Evolutionary conservation across 1,140 invertebrate species (phyloP), one percentile per base, ranked within the genome.

Genomic region (Goniozus legneri): DNA sequence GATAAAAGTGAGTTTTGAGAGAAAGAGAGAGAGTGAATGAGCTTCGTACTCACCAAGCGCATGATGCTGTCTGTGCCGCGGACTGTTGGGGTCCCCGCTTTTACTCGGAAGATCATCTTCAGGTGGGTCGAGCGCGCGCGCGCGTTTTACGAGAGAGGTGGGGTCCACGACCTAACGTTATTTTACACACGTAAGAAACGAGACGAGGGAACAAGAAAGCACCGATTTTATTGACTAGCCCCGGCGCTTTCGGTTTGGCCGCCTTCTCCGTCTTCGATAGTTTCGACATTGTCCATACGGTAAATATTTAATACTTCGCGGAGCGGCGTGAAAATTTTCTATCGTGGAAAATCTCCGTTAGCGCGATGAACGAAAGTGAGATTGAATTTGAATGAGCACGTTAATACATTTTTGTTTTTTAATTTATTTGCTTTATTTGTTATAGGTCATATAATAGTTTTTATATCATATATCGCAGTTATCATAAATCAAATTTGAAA

Each of bases 401-500:
- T 50, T 30, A 8, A n/a, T 50, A 22, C 20, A 44, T 50, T 14
- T 8, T 34, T 19, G 14, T 24, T 50, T 52, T 50, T 65, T 62
- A 50, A 63, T 67, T 67, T 65, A 69, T 62, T 70, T 67, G 56
- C 63, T 66, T 70, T 64, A 70, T 69, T 69, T n/a, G 59, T 69
- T 68, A 67, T 69, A 65, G 58, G 54, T 66, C 59, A 67, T 68
- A 70, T 70, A 70, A 70, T 70, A 67, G 60, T 66, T 69, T n/a
- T 63, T 62, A 59, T 69, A 64, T 68, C 53, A 62, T 64, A 68
- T 69, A 65, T 70, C 66, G 67, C 64, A 67, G 60, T 67, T 68
- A 64, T 70, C 56, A 68, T 69, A 70, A 70, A 67, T 66, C 56
- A 69, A 70, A 69, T 66, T 70, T 66, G 64, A 70, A 70, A 69